Base-by-base conservation (phyloP, 2,888 invertebrate genomes). In the Drosophila formosana region DNA sequence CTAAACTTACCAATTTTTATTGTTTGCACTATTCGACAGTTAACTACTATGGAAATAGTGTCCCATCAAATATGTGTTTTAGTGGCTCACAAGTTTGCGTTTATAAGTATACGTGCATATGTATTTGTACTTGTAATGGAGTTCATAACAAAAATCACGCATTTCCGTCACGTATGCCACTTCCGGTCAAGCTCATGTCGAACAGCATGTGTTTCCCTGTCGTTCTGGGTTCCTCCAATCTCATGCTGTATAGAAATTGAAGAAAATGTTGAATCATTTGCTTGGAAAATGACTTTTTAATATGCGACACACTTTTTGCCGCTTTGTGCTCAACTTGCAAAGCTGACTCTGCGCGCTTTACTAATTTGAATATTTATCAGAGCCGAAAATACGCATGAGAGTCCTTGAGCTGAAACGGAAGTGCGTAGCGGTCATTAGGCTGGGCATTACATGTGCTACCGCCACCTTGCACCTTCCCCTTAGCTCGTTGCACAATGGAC, bases 231-330 rank as follows among this genome's bases (percentile, higher is more conserved):
- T 46, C 41, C 41, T n/a, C 46, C n/a, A 46, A 3, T 32, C 23
- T 25, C 25, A 30, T 47, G 18, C 5, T 49, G 13, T 45, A 37
- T 1, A 23, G 23, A 28, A 45, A 50, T 51, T 64, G 13, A 26
- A 37, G 58, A 73, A 89, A 83, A 81, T 79, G 87, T 76, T 83
- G 79, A 89, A 82, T 79, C 80, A 79, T 88, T 86, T 83, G 83
- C 80, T 80, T 69, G 70, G 88, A 80, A 90, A 90, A 90, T 91
- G 81, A 85, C 89, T 91, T 90, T 90, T 90, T 90, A 90, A 90
- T 90, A 91, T 87, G 78, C 77, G 79, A 82, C 89, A 90, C 81
- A 85, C 65, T 78, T 78, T 75, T 49, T 72, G 49, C 34, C 23
- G 11, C 18, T 37, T 37, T 49, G 8, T 18, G 9, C 11, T 9